Conservation (phyloP, 2,113 vertebrate genomes). For the Hemiprocne comata region DNA sequence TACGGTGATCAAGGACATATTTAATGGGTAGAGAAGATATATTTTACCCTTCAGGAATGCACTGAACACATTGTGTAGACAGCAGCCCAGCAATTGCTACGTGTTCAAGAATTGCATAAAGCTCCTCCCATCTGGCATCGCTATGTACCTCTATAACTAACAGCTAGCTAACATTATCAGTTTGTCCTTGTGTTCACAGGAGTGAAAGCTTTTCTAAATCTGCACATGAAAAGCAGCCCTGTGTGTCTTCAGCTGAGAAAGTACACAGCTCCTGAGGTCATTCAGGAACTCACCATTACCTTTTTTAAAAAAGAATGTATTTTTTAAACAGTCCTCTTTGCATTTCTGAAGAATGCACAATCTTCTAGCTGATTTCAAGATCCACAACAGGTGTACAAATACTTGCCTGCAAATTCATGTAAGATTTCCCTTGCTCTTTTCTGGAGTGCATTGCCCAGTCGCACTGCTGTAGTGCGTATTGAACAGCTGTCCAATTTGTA, state of each 20-base stretch:
- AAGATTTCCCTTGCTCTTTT: constrained; percentile 32
- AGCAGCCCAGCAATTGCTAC: background rate
- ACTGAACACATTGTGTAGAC: background rate
- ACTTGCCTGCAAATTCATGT: background rate
- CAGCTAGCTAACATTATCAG: background rate
- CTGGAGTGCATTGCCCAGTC: background rate
- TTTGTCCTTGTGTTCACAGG: background rate
- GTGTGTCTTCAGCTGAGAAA: background rate
- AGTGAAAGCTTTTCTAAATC: background rate
- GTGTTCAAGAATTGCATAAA: background rate
- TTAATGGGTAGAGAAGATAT: background rate
- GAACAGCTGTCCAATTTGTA: constrained; percentile 40
- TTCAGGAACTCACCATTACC: background rate
- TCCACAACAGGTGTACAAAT: background rate
- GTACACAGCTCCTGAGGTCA: background rate
- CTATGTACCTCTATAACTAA: background rate
- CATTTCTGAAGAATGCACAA: background rate
- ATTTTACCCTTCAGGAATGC: background rate
- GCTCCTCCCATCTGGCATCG: background rate
- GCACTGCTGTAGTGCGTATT: background rate
- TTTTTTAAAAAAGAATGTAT: background rate
- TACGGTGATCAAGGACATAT: background rate
- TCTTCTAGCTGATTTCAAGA: background rate
- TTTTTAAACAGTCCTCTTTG: background rate
- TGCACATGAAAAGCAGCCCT: background rate